Evolutionary conservation across 2,797 vertebrate genomes (phyloP), one percentile per base, ranked within the genome.

Genomic region (Crax fasciolata): DNA sequence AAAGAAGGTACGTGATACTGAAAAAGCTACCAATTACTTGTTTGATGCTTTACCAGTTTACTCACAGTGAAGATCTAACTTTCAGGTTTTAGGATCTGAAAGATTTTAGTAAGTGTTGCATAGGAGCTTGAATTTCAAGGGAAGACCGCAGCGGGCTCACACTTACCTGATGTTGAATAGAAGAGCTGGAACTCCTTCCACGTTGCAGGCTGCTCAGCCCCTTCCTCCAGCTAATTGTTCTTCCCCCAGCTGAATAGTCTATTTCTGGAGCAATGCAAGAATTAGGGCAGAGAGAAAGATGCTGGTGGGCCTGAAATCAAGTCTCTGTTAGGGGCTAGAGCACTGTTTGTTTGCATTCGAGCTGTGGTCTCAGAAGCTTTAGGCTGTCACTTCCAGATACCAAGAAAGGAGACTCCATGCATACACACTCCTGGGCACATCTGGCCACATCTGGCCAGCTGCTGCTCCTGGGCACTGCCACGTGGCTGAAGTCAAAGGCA

Each of bases 221-320:
- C 61, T 75, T 95, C 84, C 95, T 72, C 70, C 80, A 87, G 83
- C 72, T 95, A 93, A 91, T 49, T 94, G 88, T 94, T 96, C 87
- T 93, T 85, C 94, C 84, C 82, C 92, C 96, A 87, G 91, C 49
- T 73, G 81, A 91, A 94, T 89, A 92, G 90, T 94, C 87, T 96
- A 94, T 93, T 90, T 97, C 94, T 94, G 91, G 87, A 97, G 87
- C 58, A 86, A 77, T 43, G 54, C 32, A 83, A 84, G 89, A 94
- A 72, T 77, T 92, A 86, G 79, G 39, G 62, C 74, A 62, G 93
- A 93, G 72, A 91, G 86, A 87, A 93, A 94, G 59, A 85, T 58
- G 75, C 43, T 43, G 84, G 54, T 67, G 89, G 72, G 81, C 67
- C 58, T 79, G 84, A 84, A 94, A 92, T 75, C 67, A 75, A 78